Conservation (phyloP, 2,113 vertebrate species). For the Misgurnus mizolepis region DNA sequence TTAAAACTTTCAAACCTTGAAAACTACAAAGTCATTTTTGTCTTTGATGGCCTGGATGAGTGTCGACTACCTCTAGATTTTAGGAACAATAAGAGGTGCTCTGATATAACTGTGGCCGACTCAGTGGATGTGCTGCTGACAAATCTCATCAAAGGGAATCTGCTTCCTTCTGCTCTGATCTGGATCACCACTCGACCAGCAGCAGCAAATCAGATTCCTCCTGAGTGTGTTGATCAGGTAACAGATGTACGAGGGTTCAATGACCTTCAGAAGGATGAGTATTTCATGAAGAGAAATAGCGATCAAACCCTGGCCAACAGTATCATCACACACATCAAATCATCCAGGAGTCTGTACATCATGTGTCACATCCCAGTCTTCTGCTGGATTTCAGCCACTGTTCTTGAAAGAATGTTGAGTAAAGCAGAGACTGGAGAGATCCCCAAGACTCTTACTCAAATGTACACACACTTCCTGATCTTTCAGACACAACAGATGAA, state of each 20-base stretch:
- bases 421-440: not conserved
- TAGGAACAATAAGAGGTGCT: conserved; percentile 7
- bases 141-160: conserved; percentile 27
- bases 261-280: conserved; percentile 36
- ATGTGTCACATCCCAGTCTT: conserved; percentile 47
- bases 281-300: conserved; percentile 25
- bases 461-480: conserved; percentile 42
- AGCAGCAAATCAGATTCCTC: not conserved
- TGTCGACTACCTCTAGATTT: conserved; percentile 35
- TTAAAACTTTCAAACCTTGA: conserved; percentile 23
- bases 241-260: conserved; percentile 41
- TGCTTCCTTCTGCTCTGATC: not conserved
- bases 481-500: conserved; percentile 39
- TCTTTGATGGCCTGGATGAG: conserved; percentile 34
- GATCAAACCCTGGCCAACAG: conserved; percentile 19
- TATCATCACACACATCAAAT: conserved; percentile 29
- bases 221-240: conserved; percentile 24
- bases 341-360: conserved; percentile 20
- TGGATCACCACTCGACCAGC: not conserved
- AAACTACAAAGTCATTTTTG: conserved; percentile 30
- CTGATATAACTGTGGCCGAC: not conserved
- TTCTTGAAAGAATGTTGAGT: conserved; percentile 22
- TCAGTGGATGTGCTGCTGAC: conserved; percentile 22
- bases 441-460: conserved; percentile 43
- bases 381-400: conserved; percentile 2